Evolutionary conservation across 2,797 vertebrate species (phyloP), one percentile per base, ranked within the genome.

Genomic region (Naso thynnoides): DNA sequence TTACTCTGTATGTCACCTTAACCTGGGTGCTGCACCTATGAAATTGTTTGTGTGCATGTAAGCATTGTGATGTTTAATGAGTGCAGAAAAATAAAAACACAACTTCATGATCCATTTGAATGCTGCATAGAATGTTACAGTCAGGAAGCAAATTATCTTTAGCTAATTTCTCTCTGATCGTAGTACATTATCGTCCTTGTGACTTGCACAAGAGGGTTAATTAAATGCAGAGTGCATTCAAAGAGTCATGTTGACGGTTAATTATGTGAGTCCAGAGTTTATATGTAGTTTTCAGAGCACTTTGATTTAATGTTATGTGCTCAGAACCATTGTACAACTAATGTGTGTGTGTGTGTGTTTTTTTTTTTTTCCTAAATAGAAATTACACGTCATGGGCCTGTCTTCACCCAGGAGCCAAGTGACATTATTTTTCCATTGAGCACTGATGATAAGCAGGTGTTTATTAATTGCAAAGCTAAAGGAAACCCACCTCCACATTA

Each of bases 351-450:
- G 39, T 76, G 64, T 42, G 41, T 9, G 76, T 70, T 66, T 71
- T 82, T 63, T 44, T 41, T 75, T 66, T 59, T n/a, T 45, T 76
- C 73, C 66, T 24, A 23, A 84, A 94, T 92, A 96, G 96, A 94
- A 78, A 92, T 87, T 64, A 88, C 89, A 0, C 94, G 94, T 68
- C 96, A 96, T 0, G 96, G 97, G 26, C 97, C 97, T 0, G 90
- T 96, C 76, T 98, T 99, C 86, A 95, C 96, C 36, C 97, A 97
- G 89, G 97, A 98, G 87, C 97, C 97, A 14, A 95, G 94, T 82
- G 95, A 95, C 79, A 26, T 94, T 2, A 91, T 96, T 90, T 97
- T 98, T 78, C 96, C 96, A 6, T 75, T 98, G 92, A 96, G 94
- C 81, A 93, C 93, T 0, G 96, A 96, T 54, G 96, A 98, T 90